Base-by-base conservation (phyloP, 2,797 vertebrate species). In the Amazonetta brasiliensis region DNA sequence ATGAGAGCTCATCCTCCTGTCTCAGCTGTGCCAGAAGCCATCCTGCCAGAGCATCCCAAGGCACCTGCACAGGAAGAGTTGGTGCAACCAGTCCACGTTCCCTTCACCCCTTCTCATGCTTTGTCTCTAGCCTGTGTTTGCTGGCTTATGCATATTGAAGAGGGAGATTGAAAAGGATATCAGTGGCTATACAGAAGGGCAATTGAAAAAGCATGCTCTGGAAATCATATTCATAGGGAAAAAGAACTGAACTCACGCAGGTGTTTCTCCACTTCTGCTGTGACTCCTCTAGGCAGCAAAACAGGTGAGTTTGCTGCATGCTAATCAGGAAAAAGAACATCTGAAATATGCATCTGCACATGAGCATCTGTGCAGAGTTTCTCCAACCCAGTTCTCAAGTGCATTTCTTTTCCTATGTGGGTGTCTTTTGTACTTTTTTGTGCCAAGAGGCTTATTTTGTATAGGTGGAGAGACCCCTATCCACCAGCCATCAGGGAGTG, bases 311-410 rank as follows among this genome's bases (percentile, higher is more conserved):
- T 89, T 62, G 58, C 96, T 95, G 95, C 94, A 94, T 96, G 96
- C 89, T 97, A 96, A 97, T 97, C 82, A 96, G 93, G 55, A 60
- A 63, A 96, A 95, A 93, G 92, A 93, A 20, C 48, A 87, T 89
- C 91, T 97, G 95, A 96, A 96, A 97, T 96, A 96, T 94, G 96
- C 97, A 97, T 97, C 96, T 97, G 94, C 94, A 95, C 87, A 90
- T 64, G 41, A 91, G 93, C 97, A 96, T 97, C 97, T 97, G 95
- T 87, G 93, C 92, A 92, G 86, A 96, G 90, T 94, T 93, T 94
- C 94, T 95, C 97, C 87, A 74, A 94, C 92, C 28, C 84, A 39
- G 87, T 91, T 92, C 93, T 97, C 92, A 88, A 93, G 87, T 84
- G 87, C 84, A 72, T 91, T 93, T 93, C 87, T 95, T 83, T 56